Evolutionary conservation across 2,888 invertebrate genomes (phyloP).

Genomic region (Epirrita christyi): DNA sequence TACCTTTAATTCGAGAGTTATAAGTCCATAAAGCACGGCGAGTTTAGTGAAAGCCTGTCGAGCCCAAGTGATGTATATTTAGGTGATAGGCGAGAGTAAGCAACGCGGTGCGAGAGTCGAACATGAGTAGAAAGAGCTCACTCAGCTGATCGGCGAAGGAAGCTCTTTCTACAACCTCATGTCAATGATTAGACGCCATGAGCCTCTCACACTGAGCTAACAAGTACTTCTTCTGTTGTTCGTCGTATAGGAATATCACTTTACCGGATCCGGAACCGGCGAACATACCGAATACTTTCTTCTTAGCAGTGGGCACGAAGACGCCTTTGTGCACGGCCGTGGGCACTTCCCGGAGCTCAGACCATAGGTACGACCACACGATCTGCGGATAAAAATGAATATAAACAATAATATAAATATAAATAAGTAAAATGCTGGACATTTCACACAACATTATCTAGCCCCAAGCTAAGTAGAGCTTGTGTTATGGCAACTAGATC

Average conservation of each 20-base stretch:
- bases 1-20: slow-evolving; percentile 14
- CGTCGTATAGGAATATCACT: slow-evolving; percentile 79
- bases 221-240: slow-evolving; percentile 72
- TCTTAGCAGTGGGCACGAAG: slow-evolving; percentile 84
- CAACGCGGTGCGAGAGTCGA: slow-evolving; percentile 71
- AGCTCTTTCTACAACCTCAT: slow-evolving; percentile 74
- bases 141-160: slow-evolving; percentile 53
- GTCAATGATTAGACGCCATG: slow-evolving; percentile 73
- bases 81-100: slow-evolving; percentile 70
- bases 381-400: slow-evolving; percentile 70
- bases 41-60: slow-evolving; percentile 66
- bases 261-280: slow-evolving; percentile 86
- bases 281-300: slow-evolving; percentile 87
- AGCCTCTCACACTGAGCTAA: slow-evolving; percentile 73
- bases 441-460: no score
- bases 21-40: slow-evolving; percentile 47
- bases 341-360: slow-evolving; percentile 88
- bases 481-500: no score
- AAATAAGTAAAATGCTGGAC: no score
- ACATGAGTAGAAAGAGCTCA: slow-evolving; percentile 77
- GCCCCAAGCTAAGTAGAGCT: no score
- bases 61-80: slow-evolving; percentile 71
- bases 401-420: no score
- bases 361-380: slow-evolving; percentile 92
- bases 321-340: slow-evolving; percentile 89